Percentiles rank a stretch among this genome's conserved stretches.
These are phyloP conservation scores for Rotaria socialis DNA, from an alignment of 2,888 invertebrate genomes.

Conservation along the genomic window DNA sequence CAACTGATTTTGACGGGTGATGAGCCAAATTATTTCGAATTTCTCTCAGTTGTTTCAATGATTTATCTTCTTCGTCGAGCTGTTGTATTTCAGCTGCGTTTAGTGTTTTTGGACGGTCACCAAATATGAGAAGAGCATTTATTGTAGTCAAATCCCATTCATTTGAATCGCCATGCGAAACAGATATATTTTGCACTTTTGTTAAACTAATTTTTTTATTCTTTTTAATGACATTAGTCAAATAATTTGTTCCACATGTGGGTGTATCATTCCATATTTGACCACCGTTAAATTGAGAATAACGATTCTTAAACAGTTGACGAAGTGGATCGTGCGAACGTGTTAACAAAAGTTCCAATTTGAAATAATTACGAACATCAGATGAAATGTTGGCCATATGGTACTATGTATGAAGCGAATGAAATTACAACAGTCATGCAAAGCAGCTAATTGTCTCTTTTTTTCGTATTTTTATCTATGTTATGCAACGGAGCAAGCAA, in stretches of 20 bases:
- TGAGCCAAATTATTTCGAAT: not conserved
- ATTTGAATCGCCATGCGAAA: not conserved
- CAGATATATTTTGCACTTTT: not conserved
- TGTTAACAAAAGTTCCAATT: too few relatives aligned
- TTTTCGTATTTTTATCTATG: too few relatives aligned
- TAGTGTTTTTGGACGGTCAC: not conserved
- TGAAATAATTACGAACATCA: not conserved
- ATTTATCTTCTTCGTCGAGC: not conserved
- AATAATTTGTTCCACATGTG: not conserved
- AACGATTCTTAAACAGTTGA: not conserved
- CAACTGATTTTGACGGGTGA: not conserved
- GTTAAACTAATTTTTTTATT: not conserved
- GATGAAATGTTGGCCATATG: not conserved
- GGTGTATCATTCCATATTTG: not conserved
- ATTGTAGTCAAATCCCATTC: not conserved
- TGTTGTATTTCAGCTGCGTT: not conserved
- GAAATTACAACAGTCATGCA: too few relatives aligned
- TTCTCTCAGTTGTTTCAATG: not conserved
- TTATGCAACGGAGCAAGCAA: too few relatives aligned
- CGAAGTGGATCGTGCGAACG: not conserved
- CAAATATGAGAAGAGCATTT: not conserved
- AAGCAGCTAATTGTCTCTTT: too few relatives aligned
- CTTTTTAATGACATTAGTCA: not conserved
- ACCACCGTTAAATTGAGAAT: not conserved
- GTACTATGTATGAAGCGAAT: too few relatives aligned